Base-by-base conservation (phyloP, 2,797 vertebrate species). In the Chloroceryle inda region DNA sequence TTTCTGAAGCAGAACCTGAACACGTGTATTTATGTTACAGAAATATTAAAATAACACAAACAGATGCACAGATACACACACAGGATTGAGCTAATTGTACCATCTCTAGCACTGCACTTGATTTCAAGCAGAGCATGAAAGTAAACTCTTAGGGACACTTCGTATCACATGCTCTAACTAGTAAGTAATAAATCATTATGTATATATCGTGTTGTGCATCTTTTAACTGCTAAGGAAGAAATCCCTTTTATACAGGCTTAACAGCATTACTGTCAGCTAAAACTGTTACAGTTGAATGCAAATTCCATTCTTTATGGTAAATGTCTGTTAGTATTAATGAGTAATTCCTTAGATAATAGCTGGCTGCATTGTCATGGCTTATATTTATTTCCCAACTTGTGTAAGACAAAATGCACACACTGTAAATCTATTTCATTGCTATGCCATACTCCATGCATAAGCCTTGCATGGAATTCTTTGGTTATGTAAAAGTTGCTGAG, bases 41-140 rank as follows among this genome's bases (percentile, higher is more conserved):
- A 84, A 64, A 21, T 58, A 69, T 40, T 67, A 62, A 68, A 79
- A 31, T 42, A 61, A 47, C 12, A 85, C 5, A 59, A 88, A 67
- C 17, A 88, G 45, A 50, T 91, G 69, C 58, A 89, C 66, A 75
- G 20, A 53, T 61, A 11, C 9, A 83, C 26, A 10, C 37, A 75
- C 5, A 42, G 29, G 16, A 84, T 21, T 85, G 64, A 91, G 22
- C 35, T 77, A 92, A 92, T 89, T 14, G 52, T 26, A 42, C 80
- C 73, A 7, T 52, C 16, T 89, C 47, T 47, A 78, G n/a, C 86
- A 37, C 31, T 91, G 29, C 44, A 88, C 31, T 77, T 61, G 40
- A 58, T 91, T 96, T 83, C 49, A 74, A 92, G 37, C 35, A 96
- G 62, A 94, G n/a, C 29, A 88, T 89, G 72, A n/a, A 61, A 82